Conservation (phyloP, 1,140 invertebrate species). For the Polyergus mexicanus region DNA sequence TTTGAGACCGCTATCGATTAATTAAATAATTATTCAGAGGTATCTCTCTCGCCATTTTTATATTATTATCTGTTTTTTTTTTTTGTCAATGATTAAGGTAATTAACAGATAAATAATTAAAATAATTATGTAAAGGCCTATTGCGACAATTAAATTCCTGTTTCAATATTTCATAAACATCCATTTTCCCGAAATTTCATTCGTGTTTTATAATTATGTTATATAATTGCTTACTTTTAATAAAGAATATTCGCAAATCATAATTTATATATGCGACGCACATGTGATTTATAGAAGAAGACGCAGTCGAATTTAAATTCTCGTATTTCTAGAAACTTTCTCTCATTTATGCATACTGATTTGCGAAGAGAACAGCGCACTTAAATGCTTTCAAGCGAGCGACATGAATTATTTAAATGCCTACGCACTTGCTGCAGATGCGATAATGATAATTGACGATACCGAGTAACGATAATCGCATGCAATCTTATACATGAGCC, state of each 20-base stretch:
- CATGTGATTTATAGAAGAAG: constrained; percentile 61
- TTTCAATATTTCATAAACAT: background rate
- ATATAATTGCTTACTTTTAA: background rate
- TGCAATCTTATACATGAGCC: constrained; percentile 59
- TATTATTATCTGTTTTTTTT: background rate
- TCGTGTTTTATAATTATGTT: background rate
- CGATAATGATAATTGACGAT: constrained; percentile 72
- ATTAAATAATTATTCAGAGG: constrained; percentile 39
- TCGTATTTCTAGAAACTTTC: constrained; percentile 46
- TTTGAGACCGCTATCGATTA: constrained; percentile 30
- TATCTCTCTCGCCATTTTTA: constrained; percentile 1
- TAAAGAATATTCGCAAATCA: background rate
- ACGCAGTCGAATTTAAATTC: constrained; percentile 31
- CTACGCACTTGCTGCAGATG: constrained; percentile 43
- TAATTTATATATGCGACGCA: constrained; percentile 19
- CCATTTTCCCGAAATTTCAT: background rate
- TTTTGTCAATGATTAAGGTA: background rate
- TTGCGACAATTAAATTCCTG: background rate
- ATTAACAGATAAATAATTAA: background rate
- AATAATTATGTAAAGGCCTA: background rate
- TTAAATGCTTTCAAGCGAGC: constrained; percentile 48
- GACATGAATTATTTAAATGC: constrained; percentile 73
- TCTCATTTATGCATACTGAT: constrained; percentile 49
- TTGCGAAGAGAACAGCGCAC: constrained; percentile 38
- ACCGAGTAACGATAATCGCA: constrained; percentile 66